These are phyloP conservation scores for Clarias macrocephalus DNA, from an alignment of 2,113 vertebrate genomes.

Conservation along the genomic window DNA sequence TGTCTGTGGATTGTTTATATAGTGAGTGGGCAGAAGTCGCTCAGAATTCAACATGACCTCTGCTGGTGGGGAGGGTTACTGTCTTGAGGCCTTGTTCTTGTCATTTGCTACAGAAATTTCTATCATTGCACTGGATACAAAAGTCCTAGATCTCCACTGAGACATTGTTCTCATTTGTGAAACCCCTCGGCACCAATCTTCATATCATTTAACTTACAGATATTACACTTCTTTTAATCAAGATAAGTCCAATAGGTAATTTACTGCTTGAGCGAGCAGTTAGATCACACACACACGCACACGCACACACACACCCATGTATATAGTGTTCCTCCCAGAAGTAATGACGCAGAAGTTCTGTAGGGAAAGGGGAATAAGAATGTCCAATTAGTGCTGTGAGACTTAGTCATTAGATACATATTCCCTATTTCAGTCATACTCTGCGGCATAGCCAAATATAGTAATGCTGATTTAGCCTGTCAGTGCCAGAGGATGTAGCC, in stretches of 20 bases:
- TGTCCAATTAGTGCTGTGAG: constrained; percentile 36
- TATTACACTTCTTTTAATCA: constrained; percentile 50
- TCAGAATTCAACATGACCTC: not conserved
- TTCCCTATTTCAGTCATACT: constrained; percentile 22
- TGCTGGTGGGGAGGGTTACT: not conserved
- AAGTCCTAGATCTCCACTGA: constrained; percentile 9
- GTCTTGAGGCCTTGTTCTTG: not conserved
- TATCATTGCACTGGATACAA: not conserved
- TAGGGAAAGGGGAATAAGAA: constrained; percentile 1
- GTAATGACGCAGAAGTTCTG: constrained; percentile 14
- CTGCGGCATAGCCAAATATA: constrained; percentile 18
- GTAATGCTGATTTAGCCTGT: constrained; percentile 36
- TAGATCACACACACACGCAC: not conserved
- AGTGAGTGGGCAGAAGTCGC: not conserved
- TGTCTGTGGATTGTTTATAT: not conserved
- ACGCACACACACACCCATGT: constrained; percentile 16
- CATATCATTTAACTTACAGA: constrained; percentile 38
- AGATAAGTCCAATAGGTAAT: constrained; percentile 46
- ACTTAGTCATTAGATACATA: constrained; percentile 29
- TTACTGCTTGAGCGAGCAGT: constrained; percentile 41
- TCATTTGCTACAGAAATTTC: not conserved
- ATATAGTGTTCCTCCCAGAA: constrained; percentile 8
- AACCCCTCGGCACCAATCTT: constrained; percentile 31
- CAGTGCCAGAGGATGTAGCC: constrained; percentile 16
- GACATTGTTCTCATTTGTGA: constrained; percentile 10